Base-by-base conservation (phyloP, 2,888 invertebrate species). In the Meta bourneti region DNA sequence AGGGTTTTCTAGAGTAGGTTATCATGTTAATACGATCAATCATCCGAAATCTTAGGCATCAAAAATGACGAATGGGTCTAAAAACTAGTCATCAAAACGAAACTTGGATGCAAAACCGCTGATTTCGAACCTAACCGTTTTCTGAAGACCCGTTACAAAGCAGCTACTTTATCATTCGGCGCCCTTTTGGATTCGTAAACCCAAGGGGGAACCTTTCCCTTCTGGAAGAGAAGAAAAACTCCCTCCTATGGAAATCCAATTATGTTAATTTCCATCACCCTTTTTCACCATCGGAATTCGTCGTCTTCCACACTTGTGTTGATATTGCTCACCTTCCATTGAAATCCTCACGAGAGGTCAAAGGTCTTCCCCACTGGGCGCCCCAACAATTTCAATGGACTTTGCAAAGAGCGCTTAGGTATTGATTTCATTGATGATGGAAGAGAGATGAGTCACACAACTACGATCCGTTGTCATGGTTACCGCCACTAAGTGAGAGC, bases 341-440 rank as follows among this genome's bases (percentile, higher is more conserved):
- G 34, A 34, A 34, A 34, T 4, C 34, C 34, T 34, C 34, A 34
- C 16, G 9, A 11, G 78, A 78, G 78, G 78, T 86, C 52, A 87
- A 87, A 87, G 72, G 77, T 80, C 80, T 13, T 54, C 34, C 20
- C 61, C 34, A 20, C 61, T 61, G 61, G 81, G 74, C 83, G 48
- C 81, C 81, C 86, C 34, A 70, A 75, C 81, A 82, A 80, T 81
- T 87, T 87, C 88, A 88, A 81, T 81, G 81, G 81, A 54, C 61
- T 78, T 83, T 78, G 70, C 13, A 9, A 6, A 77, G 54, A 81
- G 75, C 19, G 87, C 79, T 87, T 80, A 80, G 81, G 88, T 92
- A 92, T 92, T 92, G 91, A 92, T 92, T 92, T 92, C 91, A 92
- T 92, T 89, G 91, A 88, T 83, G 91, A 91, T 91, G 78, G 91